Evolutionary conservation across 2,113 vertebrate genomes (phyloP), one percentile per base, ranked within the genome.

Genomic region (Archilochus colubris): DNA sequence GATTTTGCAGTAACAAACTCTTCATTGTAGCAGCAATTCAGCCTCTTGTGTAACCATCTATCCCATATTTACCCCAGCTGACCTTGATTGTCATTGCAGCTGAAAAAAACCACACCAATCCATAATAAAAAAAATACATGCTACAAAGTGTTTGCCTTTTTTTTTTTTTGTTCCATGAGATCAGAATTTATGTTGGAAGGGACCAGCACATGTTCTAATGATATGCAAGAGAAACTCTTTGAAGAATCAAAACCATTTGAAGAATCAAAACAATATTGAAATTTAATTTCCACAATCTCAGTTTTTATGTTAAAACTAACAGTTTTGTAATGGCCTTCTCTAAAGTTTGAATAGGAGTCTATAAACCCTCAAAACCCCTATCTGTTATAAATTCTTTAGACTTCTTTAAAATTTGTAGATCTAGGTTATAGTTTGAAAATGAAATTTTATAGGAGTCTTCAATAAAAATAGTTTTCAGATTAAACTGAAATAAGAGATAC

Each of bases 281-380:
- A 76, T 44, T 54, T 77, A 58, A 64, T 82, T 81, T 59, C 61
- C 50, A 14, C 27, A 11, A 31, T 66, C 64, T 72, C 44, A 12
- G 4, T 13, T 74, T 81, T 91, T 72, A 69, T 91, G 44, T 86
- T 46, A 94, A 95, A 88, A 30, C 4, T 69, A 91, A 72, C 14
- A 2, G 43, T 68, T 44, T 54, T 68, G 13, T 68, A 68, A 54
- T 24, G 36, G 54, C 33, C 61, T 92, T 57, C n/a, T 88, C 18
- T 61, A 36, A 61, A 40, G 31, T 86, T 79, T 64, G 69, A 94
- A 36, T 48, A 50, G 53, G 36, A 68, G 79, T 28, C 66, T 72
- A 57, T 94, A 93, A 86, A 94, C 81, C 43, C 75, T 67, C 27
- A 70, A 89, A 95, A 91, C 30, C 12, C 30, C n/a, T 58, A 51